Evolutionary conservation across 2,113 vertebrate species (phyloP), one percentile per base, ranked within the genome.

Genomic region (Rafetus swinhoei): DNA sequence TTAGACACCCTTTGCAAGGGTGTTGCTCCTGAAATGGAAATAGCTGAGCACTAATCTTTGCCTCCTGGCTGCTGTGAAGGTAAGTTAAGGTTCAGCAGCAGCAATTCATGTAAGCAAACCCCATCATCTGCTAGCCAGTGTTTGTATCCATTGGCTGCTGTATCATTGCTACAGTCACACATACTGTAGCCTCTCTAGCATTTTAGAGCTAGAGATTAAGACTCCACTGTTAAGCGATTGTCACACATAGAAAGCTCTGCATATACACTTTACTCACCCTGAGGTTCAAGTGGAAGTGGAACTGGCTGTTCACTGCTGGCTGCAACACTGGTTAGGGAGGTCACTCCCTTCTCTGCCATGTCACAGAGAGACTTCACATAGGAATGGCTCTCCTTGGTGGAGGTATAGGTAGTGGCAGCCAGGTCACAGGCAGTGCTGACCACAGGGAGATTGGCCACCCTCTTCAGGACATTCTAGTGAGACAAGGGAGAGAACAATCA

Each of bases 371-470:
- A 98, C 93, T 97, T 98, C 60, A 99, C 89, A 6, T 98, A 96
- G 7, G 99, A 99, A 59, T 99, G 85, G 22, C 39, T 98, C 82
- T 98, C 98, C 96, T 99, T 99, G 89, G 98, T 98, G 95, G 91
- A 98, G 24, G 29, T 56, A 7, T 98, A 99, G 11, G 96, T 98
- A 0, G 95, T 96, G 5, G 97, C 98, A 84, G 99, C 97, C 72
- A 91, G 96, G 55, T 87, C 96, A 10, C 96, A 98, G 7, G 98
- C 97, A 15, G 97, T 98, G 82, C 98, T 99, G 87, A 98, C 88
- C 81, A 98, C 95, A 6, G 98, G 95, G 45, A 99, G n/a, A 60
- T 79, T 96, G 35, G 96, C 95, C 91, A 99, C 97, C 1, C 97
- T 95, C 18, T 85, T 97, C 90, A 98, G 97, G 72, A 98, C 95